A percentile compares a stretch with the other conserved stretches of the same genome.
Evolutionary conservation across 2,113 vertebrate species (phyloP).

Genomic region (Pteruthius melanotis): DNA sequence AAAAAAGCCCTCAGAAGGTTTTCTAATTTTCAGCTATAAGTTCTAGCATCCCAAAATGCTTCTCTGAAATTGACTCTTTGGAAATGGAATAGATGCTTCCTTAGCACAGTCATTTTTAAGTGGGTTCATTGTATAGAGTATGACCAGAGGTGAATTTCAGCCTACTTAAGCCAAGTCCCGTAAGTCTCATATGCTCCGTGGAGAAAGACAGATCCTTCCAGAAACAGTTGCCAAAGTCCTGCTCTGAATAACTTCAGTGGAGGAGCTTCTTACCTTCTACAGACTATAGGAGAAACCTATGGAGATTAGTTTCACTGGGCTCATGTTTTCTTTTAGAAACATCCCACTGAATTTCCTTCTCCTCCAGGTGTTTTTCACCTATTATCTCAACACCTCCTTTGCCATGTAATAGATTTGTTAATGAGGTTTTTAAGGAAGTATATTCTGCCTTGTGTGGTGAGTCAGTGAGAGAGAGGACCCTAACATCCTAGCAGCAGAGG

Average conservation of each 20-base stretch:
- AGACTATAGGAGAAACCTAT: neutral
- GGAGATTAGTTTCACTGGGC: neutral
- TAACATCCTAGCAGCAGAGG: neutral
- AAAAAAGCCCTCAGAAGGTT: neutral
- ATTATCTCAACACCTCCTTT: neutral
- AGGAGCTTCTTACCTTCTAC: neutral
- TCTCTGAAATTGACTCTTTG: neutral
- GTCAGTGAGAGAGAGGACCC: neutral
- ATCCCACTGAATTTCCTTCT: neutral
- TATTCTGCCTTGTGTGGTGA: neutral
- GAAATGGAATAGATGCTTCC: neutral
- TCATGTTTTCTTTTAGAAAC: neutral
- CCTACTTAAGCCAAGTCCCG: neutral
- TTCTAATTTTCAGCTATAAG: neutral
- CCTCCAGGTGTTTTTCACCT: neutral
- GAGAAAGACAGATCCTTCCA: neutral
- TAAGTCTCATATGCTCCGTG: neutral
- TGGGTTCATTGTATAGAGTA: neutral
- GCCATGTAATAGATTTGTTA: neutral
- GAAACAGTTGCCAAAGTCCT: neutral
- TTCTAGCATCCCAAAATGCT: neutral
- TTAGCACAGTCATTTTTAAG: neutral
- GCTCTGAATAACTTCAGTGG: neutral
- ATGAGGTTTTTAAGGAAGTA: neutral
- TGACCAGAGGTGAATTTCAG: neutral